Evolutionary conservation across 2,888 invertebrate genomes (phyloP), one percentile per base, ranked within the genome.

Genomic region (Tridacna gigas): DNA sequence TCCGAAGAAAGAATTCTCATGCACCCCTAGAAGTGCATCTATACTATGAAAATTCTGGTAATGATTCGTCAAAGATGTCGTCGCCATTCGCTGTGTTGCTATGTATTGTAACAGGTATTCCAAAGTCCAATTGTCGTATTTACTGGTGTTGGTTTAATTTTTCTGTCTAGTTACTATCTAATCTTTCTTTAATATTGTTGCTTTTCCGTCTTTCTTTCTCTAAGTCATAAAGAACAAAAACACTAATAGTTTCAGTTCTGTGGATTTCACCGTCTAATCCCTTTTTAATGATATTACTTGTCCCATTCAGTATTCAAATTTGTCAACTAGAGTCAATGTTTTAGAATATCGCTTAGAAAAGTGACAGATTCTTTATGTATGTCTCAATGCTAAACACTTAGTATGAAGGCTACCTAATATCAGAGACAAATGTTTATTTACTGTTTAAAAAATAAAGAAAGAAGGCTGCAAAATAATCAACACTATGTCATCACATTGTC

Each of bases 1-100:
- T 26, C 77, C 77, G 61, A 25, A 78, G 51, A 83, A 65, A 5
- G 75, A 69, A 9, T 60, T 77, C 12, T 88, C 85, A 13, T 84
- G 75, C 56, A 90, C 83, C 20, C 91, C 92, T 25, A 91, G 82
- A 18, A 92, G 80, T 67, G 91, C 91, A 67, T 92, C 91, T 15
- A 92, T 91, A 76, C 91, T 91, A 82, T 92, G 90, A 71, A 83
- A 87, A 11, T 84, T 67, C 71, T 83, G 76, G 63, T 74, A 69
- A 78, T 80, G 74, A 15, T 76, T 80, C 15, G 69, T 73, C 15
- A 85, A n/a, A 63, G 89, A 84, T 7, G 90, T 78, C 22, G 85
- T 77, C 28, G 86, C 77, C 87, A 87, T 89, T 71, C 75, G 81
- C 9, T 9, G 56, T 28, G 13, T 37, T 26, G 20, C 3, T 37